A percentile compares a stretch with the other conserved stretches of the same genome.
Conservation (phyloP, 2,797 vertebrate species). For the Lagodon rhomboides region DNA sequence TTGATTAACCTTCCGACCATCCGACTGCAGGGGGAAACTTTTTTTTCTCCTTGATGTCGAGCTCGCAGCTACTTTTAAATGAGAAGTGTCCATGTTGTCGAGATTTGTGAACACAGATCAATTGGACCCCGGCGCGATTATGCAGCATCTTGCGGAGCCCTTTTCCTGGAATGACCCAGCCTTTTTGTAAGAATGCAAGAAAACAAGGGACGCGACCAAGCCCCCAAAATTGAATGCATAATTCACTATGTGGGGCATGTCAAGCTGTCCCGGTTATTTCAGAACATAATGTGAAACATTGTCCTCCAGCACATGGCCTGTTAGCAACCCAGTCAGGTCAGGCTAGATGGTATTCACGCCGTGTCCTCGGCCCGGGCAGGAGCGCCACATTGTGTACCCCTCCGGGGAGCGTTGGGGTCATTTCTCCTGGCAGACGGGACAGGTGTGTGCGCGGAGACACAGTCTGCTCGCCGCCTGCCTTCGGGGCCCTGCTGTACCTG, state of each 20-base stretch:
- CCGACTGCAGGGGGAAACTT: conserved; percentile 30
- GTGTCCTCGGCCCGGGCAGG: conserved; percentile 41
- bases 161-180: neutral
- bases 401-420: conserved; percentile 56
- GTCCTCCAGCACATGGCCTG: conserved; percentile 33
- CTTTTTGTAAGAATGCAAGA: neutral
- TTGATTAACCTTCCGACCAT: conserved; percentile 69
- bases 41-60: neutral
- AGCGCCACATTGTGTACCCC: conserved; percentile 50
- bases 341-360: conserved; percentile 54
- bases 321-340: conserved; percentile 42
- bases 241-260: conserved; percentile 36
- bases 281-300: conserved; percentile 41
- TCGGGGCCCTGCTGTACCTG: conserved; percentile 65
- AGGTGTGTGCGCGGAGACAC: conserved; percentile 72
- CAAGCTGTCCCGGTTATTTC: conserved; percentile 34
- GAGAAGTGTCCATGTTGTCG: conserved; percentile 19
- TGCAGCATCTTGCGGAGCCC: neutral
- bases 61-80: conserved; percentile 32
- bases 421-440: conserved; percentile 68
- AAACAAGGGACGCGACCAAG: conserved; percentile 2
- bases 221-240: conserved; percentile 31
- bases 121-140: neutral
- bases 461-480: conserved; percentile 64
- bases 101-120: conserved; percentile 17